phyloP scores from a whole-genome alignment of 2,888 invertebrate species.

The Amphipoea oculea region DNA sequence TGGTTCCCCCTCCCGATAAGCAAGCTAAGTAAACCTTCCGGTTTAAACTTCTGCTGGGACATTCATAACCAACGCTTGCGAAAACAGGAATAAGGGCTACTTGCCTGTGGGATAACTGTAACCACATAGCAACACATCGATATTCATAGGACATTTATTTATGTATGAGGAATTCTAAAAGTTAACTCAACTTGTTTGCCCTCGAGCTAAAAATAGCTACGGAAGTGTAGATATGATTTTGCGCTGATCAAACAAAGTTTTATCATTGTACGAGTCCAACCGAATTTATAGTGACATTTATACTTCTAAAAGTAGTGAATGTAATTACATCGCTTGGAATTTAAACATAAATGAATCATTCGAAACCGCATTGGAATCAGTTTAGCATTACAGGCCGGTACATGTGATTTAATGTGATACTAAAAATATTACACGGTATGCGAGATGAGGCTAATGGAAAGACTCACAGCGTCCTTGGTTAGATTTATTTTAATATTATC shows the following conservation, averaged over 20 bases:
- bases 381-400: conserved; percentile 47
- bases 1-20: background rate
- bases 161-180: conserved; percentile 68
- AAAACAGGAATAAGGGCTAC: conserved; percentile 14
- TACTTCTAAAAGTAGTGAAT: conserved; percentile 43
- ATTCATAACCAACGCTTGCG: background rate
- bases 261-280: conserved; percentile 70
- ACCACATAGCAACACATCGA: conserved; percentile 41
- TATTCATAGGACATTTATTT: conserved; percentile 63
- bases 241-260: conserved; percentile 77
- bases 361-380: conserved; percentile 53
- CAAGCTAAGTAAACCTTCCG: background rate
- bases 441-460: conserved; percentile 65
- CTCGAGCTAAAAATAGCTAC: conserved; percentile 78
- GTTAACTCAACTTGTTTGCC: conserved; percentile 73
- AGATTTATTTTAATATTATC: conserved; percentile 59
- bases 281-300: conserved; percentile 47
- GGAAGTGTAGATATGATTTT: conserved; percentile 81
- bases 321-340: conserved; percentile 40
- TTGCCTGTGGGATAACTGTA: conserved; percentile 26
- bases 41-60: background rate
- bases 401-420: conserved; percentile 49
- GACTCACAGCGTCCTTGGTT: conserved; percentile 54
- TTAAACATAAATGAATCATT: conserved; percentile 49
- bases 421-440: conserved; percentile 67